Evolutionary conservation across 2,888 invertebrate genomes (phyloP).

Genomic region (Steinernema scapterisci): DNA sequence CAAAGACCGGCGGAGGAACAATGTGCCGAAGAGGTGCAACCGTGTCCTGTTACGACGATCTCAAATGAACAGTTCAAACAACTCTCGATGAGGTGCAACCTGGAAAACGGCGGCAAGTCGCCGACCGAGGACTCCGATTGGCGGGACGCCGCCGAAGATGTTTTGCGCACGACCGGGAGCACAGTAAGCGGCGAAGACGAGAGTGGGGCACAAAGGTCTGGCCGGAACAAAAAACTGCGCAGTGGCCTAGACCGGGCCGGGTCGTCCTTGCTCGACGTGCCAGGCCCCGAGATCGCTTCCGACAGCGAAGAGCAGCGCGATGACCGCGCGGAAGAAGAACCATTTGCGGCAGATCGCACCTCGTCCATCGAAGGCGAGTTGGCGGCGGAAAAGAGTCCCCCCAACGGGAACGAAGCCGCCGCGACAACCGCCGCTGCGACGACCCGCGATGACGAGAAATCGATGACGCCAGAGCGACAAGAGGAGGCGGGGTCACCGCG

Average conservation of each 20-base stretch:
- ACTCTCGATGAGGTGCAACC: slow-evolving; percentile 20
- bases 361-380: background rate
- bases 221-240: slow-evolving; percentile 8
- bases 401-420: background rate
- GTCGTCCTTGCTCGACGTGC: slow-evolving; percentile 21
- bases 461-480: slow-evolving; percentile 21
- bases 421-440: background rate
- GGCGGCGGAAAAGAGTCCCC: background rate
- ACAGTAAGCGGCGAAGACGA: background rate
- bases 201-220: background rate
- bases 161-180: background rate
- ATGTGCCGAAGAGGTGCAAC: too few relatives aligned
- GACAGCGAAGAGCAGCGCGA: slow-evolving; percentile 29
- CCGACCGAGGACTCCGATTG: slow-evolving; percentile 18
- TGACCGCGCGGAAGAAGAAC: background rate
- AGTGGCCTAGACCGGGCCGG: slow-evolving; percentile 4
- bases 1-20: background rate
- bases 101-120: slow-evolving; percentile 26
- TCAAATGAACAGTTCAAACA: slow-evolving; percentile 6
- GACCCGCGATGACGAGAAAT: slow-evolving; percentile 15
- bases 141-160: slow-evolving; percentile 19
- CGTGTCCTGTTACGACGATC: slow-evolving; percentile 22
- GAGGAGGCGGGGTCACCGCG: slow-evolving; percentile 16
- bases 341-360: slow-evolving; percentile 12
- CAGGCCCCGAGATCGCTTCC: slow-evolving; percentile 35